Evolutionary conservation across 1,140 invertebrate genomes (phyloP), one percentile per base, ranked within the genome.

Genomic region (Nasonia longicornis): DNA sequence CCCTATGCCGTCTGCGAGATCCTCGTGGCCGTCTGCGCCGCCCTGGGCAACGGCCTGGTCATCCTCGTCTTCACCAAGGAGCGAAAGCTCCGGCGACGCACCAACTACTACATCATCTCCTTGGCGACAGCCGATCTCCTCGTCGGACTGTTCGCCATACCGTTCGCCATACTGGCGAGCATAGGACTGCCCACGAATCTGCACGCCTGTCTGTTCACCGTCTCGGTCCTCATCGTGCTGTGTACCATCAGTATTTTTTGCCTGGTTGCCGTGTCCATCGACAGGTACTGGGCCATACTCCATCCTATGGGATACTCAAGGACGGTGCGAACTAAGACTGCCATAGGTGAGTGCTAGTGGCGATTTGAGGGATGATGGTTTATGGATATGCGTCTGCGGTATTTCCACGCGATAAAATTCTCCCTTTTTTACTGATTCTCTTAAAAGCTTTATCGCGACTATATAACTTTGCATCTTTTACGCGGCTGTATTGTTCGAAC

Each of bases 161-260:
- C 97, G 0, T 97, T 97, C 84, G 97, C 97, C 1, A 94, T 98
- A 74, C 86, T 97, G 85, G 94, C 95, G 2, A 94, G 92, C 45
- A 90, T 96, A 20, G 95, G 95, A 1, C 88, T 96, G 35, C 96
- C 96, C 1, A 93, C 91, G 42, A 94, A 96, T 87, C 91, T 96
- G 3, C 93, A 96, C 88, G 94, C 95, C 16, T 97, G 96, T 88
- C 91, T 97, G 42, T 96, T 97, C 87, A 97, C 96, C n/a, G 93
- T 96, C 7, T 97, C 96, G 0, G 89, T 97, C 48, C 91, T 98
- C 81, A 93, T 98, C 77, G 95, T 97, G 64, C 91, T 98, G 35
- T 98, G 97, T 86, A 98, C 97, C 48, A 96, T 97, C 84, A 97
- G 96, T 84, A 98, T 98, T 83, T 96, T 98, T 86, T 96, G 96